These are phyloP conservation scores for Seladonia tumulorum DNA, from an alignment of 2,888 invertebrate species.

Conservation along the genomic window DNA sequence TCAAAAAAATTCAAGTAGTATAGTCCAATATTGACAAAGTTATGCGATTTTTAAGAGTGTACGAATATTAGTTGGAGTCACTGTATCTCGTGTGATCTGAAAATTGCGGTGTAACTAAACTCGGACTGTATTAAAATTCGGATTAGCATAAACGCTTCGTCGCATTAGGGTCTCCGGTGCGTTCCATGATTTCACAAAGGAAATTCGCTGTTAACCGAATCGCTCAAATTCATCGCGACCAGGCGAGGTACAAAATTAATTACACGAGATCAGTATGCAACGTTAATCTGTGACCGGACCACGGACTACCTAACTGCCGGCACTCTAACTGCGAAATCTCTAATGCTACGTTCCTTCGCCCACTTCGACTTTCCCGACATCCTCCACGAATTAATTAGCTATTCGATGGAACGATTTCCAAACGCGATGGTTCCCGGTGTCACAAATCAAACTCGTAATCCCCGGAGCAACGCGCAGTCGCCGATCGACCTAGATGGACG, in stretches of 20 bases:
- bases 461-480: background rate
- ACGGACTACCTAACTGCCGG: background rate
- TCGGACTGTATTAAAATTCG: background rate
- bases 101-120: too few species aligned
- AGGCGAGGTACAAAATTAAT: slow-evolving; percentile 6
- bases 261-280: background rate
- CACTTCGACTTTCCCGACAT: background rate
- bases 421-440: background rate
- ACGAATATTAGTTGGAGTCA: too few species aligned
- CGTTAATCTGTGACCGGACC: background rate
- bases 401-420: background rate
- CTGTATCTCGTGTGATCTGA: too few species aligned
- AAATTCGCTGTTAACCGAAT: background rate
- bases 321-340: slow-evolving; percentile 12
- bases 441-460: background rate
- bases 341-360: background rate
- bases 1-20: too few species aligned
- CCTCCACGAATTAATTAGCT: slow-evolving; percentile 20
- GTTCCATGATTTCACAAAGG: background rate
- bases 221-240: background rate
- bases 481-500: background rate
- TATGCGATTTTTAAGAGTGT: too few species aligned
- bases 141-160: background rate
- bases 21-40: too few species aligned
- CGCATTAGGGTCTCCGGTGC: background rate